Conservation (phyloP, 2,113 vertebrate species). For the Toxotes chatareus region DNA sequence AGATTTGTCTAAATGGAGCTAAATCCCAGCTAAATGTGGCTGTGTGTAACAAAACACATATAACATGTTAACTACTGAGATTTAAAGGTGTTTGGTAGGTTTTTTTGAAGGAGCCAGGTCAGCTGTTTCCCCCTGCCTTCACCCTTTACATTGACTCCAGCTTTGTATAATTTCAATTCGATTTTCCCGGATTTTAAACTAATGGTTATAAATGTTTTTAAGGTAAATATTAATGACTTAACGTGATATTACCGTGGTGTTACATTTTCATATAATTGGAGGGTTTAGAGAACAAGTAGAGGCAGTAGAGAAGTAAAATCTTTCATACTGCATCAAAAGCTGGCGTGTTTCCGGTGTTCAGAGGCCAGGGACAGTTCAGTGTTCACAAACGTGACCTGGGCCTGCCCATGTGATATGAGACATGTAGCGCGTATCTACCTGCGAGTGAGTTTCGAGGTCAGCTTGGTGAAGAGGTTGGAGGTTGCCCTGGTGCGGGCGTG, state of each 20-base stretch:
- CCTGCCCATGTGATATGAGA: neutral
- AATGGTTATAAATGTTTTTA: neutral
- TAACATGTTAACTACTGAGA: neutral
- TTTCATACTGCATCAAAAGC: neutral
- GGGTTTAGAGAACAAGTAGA: no score
- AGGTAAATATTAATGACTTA: neutral
- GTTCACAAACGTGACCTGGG: neutral
- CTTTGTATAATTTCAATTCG: no score
- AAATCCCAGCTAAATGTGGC: no score
- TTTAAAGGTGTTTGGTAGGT: neutral
- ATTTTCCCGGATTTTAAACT: neutral
- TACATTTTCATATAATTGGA: no score
- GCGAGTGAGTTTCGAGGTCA: slow-evolving; percentile 96
- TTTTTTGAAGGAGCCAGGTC: no score
- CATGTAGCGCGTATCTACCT: slow-evolving; percentile 79
- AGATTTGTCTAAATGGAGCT: no score
- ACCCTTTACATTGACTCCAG: neutral
- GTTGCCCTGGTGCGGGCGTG: slow-evolving; percentile 90
- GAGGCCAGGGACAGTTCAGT: neutral
- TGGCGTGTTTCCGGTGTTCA: neutral
- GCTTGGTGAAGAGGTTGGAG: slow-evolving; percentile 95
- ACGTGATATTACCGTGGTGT: no score
- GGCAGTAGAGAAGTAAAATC: no score
- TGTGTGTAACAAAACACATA: neutral
- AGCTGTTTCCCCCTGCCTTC: neutral